Base-by-base conservation (phyloP, 2,888 invertebrate species). In the Ophion ellenae region DNA sequence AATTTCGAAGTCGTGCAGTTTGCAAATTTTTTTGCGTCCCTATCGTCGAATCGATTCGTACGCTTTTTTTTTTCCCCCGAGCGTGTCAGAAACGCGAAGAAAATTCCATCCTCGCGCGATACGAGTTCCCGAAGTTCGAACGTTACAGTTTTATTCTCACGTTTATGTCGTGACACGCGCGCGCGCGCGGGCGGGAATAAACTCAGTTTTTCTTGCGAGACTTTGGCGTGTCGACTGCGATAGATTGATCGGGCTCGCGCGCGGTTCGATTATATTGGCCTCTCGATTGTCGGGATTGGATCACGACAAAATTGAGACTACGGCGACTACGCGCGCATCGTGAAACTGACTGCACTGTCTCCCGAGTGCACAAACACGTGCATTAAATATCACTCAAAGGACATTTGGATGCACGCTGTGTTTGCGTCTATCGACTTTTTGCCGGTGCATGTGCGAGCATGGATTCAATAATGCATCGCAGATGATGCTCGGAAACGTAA, bases 191-290 rank as follows among this genome's bases (percentile, higher is more conserved):
- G 36, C 17, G 1, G 66, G 36, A 47, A 24, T 70, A 77, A 64
- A 73, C 14, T 40, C 53, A 47, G 36, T 66, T 67, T 81, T 24
- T 74, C 74, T 74, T 74, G 32, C 59, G 59, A 69, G 67, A 86
- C 59, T 67, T 74, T 47, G 24, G 28, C 20, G 59, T 36, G 84
- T 63, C 83, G 53, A 83, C 71, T 64, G 79, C 53, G 63, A 77
- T 73, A 73, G 76, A 86, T 86, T 64, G 80, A 83, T 86, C 77
- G 73, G 57, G 73, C 76, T 77, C 70, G 75, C 70, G 77, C 70
- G 75, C 70, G 81, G 64, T 80, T 86, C 87, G 81, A 87, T 87
- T 82, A 63, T 74, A 36, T 70, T 66, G 80, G 61, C 81, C 66
- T 74, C 59, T 57, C 74, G 76, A 85, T 87, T 85, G 24, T 71